These are phyloP conservation scores for Pollenia griseotomentosa DNA, from an alignment of 2,888 invertebrate species.

Conservation along the genomic window DNA sequence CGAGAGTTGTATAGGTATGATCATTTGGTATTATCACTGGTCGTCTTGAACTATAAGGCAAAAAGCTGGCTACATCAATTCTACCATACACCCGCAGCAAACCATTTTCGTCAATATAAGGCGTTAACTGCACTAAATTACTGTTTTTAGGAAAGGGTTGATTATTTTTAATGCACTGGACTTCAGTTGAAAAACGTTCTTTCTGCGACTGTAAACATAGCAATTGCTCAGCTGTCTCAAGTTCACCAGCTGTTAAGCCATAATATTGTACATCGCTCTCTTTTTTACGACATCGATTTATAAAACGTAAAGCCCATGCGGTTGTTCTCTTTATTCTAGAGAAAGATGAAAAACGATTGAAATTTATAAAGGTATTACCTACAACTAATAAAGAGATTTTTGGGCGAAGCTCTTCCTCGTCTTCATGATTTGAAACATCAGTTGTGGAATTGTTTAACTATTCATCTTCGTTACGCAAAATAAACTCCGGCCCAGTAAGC, in stretches of 20 bases:
- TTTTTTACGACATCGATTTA: slow-evolving; percentile 37
- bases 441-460: slow-evolving; percentile 8
- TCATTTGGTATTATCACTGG: slow-evolving; percentile 57
- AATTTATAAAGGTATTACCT: slow-evolving; percentile 24
- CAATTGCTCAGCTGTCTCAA: slow-evolving; percentile 26
- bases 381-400: slow-evolving; percentile 14
- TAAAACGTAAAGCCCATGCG: slow-evolving; percentile 47
- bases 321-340: slow-evolving; percentile 41
- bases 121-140: background rate
- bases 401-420: slow-evolving; percentile 36
- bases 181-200: background rate
- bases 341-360: background rate
- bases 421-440: slow-evolving; percentile 12
- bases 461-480: slow-evolving; percentile 9
- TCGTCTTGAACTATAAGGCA: slow-evolving; percentile 56
- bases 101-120: slow-evolving; percentile 30
- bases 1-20: slow-evolving; percentile 54
- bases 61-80: slow-evolving; percentile 64
- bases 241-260: slow-evolving; percentile 23
- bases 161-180: slow-evolving; percentile 3
- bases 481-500: slow-evolving; percentile 33
- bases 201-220: slow-evolving; percentile 35
- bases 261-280: slow-evolving; percentile 3
- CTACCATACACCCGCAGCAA: slow-evolving; percentile 52
- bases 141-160: slow-evolving; percentile 6